These are phyloP conservation scores for Helicoverpa armigera DNA, from an alignment of 1,140 invertebrate genomes.

Conservation along the genomic window DNA sequence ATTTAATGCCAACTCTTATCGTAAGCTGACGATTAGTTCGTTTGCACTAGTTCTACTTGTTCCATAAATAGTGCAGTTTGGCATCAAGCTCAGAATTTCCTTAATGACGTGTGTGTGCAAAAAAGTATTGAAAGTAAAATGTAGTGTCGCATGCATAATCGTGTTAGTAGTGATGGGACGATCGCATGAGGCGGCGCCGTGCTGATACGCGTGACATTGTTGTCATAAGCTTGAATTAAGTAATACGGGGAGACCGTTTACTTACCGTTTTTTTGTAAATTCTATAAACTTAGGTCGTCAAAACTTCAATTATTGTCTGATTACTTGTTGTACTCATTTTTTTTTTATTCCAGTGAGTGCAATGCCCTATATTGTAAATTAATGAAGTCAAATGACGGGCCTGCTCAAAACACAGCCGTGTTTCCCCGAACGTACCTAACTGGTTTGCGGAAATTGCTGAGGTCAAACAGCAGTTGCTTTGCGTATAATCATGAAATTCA, in stretches of 20 bases:
- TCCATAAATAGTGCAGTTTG: background rate
- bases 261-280: too few species aligned
- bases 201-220: background rate
- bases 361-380: too few species aligned
- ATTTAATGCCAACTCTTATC: too few species aligned
- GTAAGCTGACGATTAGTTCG: too few species aligned
- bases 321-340: too few species aligned
- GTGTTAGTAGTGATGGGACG: background rate
- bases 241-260: too few species aligned
- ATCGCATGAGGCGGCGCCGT: background rate
- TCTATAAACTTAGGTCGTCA: too few species aligned
- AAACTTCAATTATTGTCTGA: too few species aligned
- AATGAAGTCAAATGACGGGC: too few species aligned
- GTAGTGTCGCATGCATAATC: background rate
- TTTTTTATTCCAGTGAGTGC: too few species aligned
- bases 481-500: background rate
- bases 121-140: constrained; percentile 12
- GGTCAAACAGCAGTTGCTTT: background rate
- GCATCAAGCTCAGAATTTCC: background rate
- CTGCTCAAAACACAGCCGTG: too few species aligned
- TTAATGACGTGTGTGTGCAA: background rate
- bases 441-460: background rate
- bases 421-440: background rate
- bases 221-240: background rate
- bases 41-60: background rate